A percentile compares a stretch with the other conserved stretches of the same genome.
Conservation (phyloP, 2,797 vertebrate species). For the Pantherophis vulpinus region DNA sequence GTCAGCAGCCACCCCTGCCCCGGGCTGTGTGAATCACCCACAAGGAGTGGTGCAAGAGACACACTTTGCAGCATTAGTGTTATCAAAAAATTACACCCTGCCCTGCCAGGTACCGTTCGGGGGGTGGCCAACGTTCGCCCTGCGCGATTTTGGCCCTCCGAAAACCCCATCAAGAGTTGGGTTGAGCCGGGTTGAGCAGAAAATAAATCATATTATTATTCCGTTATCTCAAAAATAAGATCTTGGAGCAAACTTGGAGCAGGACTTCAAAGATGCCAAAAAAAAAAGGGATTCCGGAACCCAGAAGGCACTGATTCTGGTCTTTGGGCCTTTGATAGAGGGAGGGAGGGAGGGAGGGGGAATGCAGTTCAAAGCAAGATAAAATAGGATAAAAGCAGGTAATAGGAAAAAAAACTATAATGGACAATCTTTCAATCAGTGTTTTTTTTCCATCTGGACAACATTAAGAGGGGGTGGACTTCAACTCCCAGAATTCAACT, state of each 20-base stretch:
- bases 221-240: background rate
- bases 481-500: background rate
- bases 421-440: background rate
- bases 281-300: background rate
- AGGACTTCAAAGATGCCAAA: too few relatives aligned
- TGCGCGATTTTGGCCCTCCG: background rate
- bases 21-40: background rate
- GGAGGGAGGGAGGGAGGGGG: background rate
- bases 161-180: background rate
- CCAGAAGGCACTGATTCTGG: background rate
- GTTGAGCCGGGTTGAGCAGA: too few relatives aligned
- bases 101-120: accelerated
- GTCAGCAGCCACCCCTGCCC: background rate
- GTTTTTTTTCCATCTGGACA: background rate
- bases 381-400: background rate
- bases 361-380: background rate
- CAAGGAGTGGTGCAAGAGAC: background rate
- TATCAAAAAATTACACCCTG: background rate
- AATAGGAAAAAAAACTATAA: background rate
- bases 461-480: background rate
- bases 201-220: accelerated
- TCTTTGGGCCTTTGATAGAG: background rate
- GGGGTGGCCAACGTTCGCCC: background rate
- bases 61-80: too few relatives aligned
- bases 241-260: background rate